Evolutionary conservation across 2,113 vertebrate species (phyloP).

Genomic region (Cinclus mexicanus): DNA sequence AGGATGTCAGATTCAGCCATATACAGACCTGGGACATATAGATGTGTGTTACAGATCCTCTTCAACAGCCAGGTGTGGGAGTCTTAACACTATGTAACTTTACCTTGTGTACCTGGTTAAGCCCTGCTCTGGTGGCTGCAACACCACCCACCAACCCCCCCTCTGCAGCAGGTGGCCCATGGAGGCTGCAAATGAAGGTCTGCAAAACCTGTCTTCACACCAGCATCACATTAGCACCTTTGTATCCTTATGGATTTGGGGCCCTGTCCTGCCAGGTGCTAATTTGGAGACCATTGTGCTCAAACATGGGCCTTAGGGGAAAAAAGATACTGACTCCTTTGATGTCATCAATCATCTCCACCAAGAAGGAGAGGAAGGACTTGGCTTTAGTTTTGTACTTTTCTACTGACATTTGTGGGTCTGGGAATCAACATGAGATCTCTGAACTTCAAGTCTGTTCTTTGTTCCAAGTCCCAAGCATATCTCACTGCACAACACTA

Average conservation of each 20-base stretch:
- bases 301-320: not conserved
- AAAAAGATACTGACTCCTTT: not conserved
- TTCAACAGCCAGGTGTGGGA: not conserved
- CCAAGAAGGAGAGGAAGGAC: not conserved
- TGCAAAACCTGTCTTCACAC: not conserved
- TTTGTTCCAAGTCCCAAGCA: not conserved
- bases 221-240: rapidly evolving
- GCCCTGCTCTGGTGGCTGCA: not conserved
- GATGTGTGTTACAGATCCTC: not conserved
- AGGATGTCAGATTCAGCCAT: not conserved
- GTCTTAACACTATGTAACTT: not conserved
- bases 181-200: not conserved
- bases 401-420: not conserved
- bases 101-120: not conserved
- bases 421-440: not conserved
- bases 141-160: not conserved
- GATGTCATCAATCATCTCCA: not conserved
- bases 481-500: not conserved
- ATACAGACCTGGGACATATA: not conserved
- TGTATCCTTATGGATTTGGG: not conserved
- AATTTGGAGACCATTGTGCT: not conserved
- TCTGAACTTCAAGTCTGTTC: not conserved
- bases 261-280: not conserved
- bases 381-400: not conserved
- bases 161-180: not conserved